Evolutionary conservation across 2,113 vertebrate species (phyloP).

Genomic region (Cephalopterus ornatus): DNA sequence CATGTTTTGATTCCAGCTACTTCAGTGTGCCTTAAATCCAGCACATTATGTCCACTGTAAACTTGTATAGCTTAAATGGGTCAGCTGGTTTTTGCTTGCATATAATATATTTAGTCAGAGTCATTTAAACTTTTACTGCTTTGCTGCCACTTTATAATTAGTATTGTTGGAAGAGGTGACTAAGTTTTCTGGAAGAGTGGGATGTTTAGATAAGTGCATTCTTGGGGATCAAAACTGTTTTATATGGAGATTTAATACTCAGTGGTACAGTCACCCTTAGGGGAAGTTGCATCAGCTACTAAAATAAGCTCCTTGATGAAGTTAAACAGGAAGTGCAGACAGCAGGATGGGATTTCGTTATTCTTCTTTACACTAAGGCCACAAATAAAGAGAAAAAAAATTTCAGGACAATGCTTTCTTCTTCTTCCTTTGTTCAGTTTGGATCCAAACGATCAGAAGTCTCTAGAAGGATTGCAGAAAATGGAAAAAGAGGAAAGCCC

Average conservation of each 20-base stretch:
- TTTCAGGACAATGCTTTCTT: background rate
- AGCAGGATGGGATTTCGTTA: background rate
- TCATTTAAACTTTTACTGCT: background rate
- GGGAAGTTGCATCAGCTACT: background rate
- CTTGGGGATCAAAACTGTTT: background rate
- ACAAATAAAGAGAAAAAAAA: background rate
- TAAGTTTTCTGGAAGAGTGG: background rate
- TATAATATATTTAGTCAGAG: background rate
- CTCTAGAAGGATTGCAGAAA: slow-evolving; percentile 97
- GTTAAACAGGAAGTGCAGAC: background rate
- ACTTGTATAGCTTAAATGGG: background rate
- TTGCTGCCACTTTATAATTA: background rate
- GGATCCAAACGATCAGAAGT: slow-evolving; percentile 98
- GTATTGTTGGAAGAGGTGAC: background rate
- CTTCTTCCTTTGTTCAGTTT: slow-evolving; percentile 75
- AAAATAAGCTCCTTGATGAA: background rate
- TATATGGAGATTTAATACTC: background rate
- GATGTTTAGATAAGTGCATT: background rate
- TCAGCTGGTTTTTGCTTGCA: background rate
- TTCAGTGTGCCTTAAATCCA: background rate
- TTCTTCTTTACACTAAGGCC: background rate
- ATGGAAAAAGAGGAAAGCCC: slow-evolving; percentile 99
- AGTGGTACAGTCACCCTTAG: background rate
- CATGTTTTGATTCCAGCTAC: background rate
- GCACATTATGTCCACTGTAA: background rate